Conservation (phyloP, 2,113 vertebrate genomes). For the Climacteris rufus region DNA sequence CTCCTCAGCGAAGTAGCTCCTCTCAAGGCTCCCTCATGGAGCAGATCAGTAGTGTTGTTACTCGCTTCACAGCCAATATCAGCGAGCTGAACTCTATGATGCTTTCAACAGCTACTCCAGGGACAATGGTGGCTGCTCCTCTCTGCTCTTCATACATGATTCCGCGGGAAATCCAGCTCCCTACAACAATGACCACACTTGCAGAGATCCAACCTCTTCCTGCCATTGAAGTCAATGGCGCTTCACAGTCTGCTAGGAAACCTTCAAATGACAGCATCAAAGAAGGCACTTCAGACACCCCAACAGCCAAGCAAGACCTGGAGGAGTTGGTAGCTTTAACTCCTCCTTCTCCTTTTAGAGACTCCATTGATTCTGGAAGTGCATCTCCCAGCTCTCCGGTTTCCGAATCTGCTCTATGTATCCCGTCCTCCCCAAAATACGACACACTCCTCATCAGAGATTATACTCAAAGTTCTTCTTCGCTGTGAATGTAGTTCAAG, state of each 20-base stretch:
- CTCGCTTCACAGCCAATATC: constrained; percentile 97
- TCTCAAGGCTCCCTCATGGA: constrained; percentile 92
- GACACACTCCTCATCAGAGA: constrained; percentile 91
- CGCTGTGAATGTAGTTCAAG: constrained; percentile 83
- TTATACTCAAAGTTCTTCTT: constrained; percentile 98
- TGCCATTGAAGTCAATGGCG: constrained; percentile 81
- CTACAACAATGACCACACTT: constrained; percentile 89
- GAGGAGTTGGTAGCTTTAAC: constrained; percentile 95
- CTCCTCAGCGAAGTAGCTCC: constrained; percentile 74
- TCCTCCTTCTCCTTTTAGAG: constrained; percentile 95
- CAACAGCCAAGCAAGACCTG: constrained; percentile 77
- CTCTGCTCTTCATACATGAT: constrained; percentile 85
- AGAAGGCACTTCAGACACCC: constrained; percentile 71
- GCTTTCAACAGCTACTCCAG: constrained; percentile 75
- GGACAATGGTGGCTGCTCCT: constrained; percentile 63
- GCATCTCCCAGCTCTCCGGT: constrained; percentile 82
- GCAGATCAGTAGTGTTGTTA: constrained; percentile 98
- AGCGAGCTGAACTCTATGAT: constrained; percentile 96
- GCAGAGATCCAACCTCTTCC: constrained; percentile 92
- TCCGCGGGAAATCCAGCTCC: constrained; percentile 86
- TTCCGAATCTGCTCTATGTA: constrained; percentile 84
- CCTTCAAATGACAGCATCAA: constrained; percentile 66
- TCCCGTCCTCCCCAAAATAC: constrained; percentile 88
- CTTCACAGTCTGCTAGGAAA: constrained; percentile 64
- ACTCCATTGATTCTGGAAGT: constrained; percentile 90